These are phyloP conservation scores for Caerostris darwini DNA, from an alignment of 1,140 invertebrate species.

Conservation along the genomic window DNA sequence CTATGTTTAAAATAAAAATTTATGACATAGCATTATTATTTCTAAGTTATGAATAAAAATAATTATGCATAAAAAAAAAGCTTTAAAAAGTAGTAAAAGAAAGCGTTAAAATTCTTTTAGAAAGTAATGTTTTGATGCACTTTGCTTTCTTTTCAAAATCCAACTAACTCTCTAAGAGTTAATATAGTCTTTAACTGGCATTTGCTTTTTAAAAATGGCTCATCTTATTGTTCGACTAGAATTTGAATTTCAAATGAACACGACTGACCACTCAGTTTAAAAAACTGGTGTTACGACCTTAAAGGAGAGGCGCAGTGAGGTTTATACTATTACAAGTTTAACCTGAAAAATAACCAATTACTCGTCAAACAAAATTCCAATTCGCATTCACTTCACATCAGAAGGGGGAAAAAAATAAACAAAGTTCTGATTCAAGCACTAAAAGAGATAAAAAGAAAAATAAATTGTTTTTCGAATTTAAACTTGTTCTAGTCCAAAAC, in stretches of 20 bases:
- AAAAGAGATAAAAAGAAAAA: background rate
- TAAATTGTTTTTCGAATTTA: constrained; percentile 45
- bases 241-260: background rate
- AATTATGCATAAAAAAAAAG: no score
- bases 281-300: background rate
- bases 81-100: no score
- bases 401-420: background rate
- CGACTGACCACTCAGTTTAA: constrained; percentile 3
- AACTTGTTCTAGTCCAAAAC: constrained; percentile 32
- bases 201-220: background rate
- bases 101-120: no score
- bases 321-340: background rate
- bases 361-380: background rate
- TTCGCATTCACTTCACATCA: background rate
- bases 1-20: no score
- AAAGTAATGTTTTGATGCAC: no score
- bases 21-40: no score
- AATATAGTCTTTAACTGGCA: no score
- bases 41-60: no score
- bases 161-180: no score
- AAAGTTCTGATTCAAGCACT: background rate
- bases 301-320: background rate
- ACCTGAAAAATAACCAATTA: background rate
- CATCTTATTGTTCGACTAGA: background rate
- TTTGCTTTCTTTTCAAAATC: no score